Conservation (phyloP, 2,888 invertebrate species). For the Chymomyza caudatula region DNA sequence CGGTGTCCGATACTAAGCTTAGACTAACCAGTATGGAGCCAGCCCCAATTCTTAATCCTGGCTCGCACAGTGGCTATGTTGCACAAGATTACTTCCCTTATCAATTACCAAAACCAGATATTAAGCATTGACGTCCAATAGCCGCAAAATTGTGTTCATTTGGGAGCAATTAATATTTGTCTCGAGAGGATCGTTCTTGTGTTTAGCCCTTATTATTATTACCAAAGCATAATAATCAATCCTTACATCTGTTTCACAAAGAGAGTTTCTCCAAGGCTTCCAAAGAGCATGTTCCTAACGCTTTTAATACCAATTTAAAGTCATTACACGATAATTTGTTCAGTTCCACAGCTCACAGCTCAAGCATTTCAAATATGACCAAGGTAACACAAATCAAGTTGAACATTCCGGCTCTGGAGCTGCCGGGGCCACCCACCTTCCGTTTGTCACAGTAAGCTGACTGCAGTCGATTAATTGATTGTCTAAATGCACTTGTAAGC, state of each 20-base stretch:
- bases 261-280: constrained; percentile 25
- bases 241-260: constrained; percentile 23
- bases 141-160: too few species aligned
- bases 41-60: too few species aligned
- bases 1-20: too few species aligned
- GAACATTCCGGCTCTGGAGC: constrained; percentile 34
- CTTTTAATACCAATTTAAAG: constrained; percentile 25
- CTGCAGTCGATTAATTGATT: constrained; percentile 69
- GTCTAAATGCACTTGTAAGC: constrained; percentile 74
- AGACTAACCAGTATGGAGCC: too few species aligned
- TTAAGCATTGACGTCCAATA: too few species aligned
- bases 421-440: neutral
- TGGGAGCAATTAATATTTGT: too few species aligned
- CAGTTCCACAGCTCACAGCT: neutral
- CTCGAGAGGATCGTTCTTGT: too few species aligned
- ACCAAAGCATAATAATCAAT: constrained; percentile 23
- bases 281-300: neutral
- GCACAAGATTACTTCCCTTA: too few species aligned
- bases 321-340: constrained; percentile 25
- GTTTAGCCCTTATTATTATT: too few species aligned
- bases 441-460: constrained; percentile 10
- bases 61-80: too few species aligned
- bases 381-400: constrained; percentile 64
- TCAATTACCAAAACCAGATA: too few species aligned
- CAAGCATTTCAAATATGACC: constrained; percentile 46